Evolutionary conservation across 1,140 invertebrate genomes (phyloP).

Genomic region (Pachyrhynchus sulphureomaculatus): DNA sequence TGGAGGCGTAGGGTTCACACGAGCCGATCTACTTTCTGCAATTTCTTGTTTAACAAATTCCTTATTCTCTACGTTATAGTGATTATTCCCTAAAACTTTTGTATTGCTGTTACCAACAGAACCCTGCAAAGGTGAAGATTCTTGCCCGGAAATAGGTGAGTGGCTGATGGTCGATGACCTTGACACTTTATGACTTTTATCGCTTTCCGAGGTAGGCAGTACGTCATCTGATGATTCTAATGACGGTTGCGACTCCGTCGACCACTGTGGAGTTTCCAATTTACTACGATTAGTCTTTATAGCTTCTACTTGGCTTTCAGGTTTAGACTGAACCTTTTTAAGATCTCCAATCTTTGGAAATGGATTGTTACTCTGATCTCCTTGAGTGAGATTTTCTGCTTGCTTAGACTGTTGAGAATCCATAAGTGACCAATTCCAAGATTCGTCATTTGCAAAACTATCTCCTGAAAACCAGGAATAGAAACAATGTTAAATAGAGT

Average conservation of each 20-base stretch:
- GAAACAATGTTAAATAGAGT: no score
- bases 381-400: background rate
- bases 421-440: conserved; percentile 51
- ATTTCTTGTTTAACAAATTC: conserved; percentile 38
- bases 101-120: background rate
- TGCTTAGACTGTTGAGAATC: conserved; percentile 15
- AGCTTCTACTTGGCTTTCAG: background rate
- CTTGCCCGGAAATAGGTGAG: conserved; percentile 41
- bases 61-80: conserved; percentile 39
- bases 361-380: conserved; percentile 12
- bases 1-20: conserved; percentile 29
- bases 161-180: conserved; percentile 52
- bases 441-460: conserved; percentile 51
- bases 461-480: conserved; percentile 40
- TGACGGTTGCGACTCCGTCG: conserved; percentile 62
- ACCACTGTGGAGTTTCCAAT: conserved; percentile 58
- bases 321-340: background rate
- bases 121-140: background rate
- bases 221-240: conserved; percentile 60
- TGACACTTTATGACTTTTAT: conserved; percentile 59
- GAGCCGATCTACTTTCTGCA: background rate
- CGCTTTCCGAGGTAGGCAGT: conserved; percentile 57
- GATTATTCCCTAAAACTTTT: background rate
- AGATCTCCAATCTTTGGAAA: conserved; percentile 28
- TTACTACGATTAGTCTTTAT: conserved; percentile 35